Base-by-base conservation (phyloP, 2,797 vertebrate species). In the Cottoperca gobio region DNA sequence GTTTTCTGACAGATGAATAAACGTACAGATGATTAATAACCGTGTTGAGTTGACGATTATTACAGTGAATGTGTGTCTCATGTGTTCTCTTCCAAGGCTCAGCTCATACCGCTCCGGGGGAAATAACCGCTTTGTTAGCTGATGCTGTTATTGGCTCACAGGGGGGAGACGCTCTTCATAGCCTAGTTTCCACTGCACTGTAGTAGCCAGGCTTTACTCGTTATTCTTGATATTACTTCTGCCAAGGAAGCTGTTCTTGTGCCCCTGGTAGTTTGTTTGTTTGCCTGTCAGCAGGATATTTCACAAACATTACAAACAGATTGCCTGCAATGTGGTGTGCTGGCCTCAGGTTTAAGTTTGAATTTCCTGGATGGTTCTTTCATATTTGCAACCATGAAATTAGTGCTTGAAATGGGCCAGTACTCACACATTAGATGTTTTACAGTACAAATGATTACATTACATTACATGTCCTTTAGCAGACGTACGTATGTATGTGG, bases 1-100 rank as follows among this genome's bases (percentile, higher is more conserved):
- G 76, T 82, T 86, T 88, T 86, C 75, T 89, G 85, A 85, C 67
- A 63, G 85, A 86, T 81, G 76, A 91, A 91, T 92, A 90, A 91
- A 93, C 72, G 43, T 78, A 76, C 74, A 61, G 81, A 86, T 86
- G 83, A 93, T 73, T 73, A 84, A 86, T 57, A 70, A 73, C 39
- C 17, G 19, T 39, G 43, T 65, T 43, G 77, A 64, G 60, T 67
- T 67, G 45, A 71, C 81, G 68, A 62, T 88, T 73, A 75, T 83
- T 84, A 21, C 68, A 69, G 43, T 45, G 50, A 86, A 52, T 39
- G 73, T 49, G 8, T 50, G 35, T 76, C 61, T 84, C 67, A 21
- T 81, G 71, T 78, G 72, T 77, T 82, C 37, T 74, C 53, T 14
- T 74, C 31, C 70, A 3, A 1, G 2, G 48, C 74, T 48, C 67